Percentiles rank a stretch among this genome's conserved stretches.
Conservation (phyloP, 2,113 vertebrate genomes). For the Tyrannus savana region DNA sequence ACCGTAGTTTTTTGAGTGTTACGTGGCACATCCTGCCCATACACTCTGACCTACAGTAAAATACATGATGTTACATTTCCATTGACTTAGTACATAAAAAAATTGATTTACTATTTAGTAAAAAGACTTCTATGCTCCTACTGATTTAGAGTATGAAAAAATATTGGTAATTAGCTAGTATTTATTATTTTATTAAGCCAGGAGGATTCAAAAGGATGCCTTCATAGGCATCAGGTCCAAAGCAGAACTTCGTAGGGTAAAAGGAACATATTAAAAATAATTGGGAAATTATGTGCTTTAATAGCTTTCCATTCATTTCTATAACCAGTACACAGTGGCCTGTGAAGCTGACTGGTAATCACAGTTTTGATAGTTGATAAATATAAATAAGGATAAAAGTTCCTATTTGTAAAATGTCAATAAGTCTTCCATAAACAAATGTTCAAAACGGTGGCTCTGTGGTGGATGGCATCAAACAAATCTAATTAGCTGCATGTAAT, state of each 20-base stretch:
- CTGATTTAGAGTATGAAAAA: not conserved
- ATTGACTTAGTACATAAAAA: not conserved
- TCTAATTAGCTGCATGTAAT: not conserved
- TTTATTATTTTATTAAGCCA: not conserved
- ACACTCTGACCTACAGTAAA: not conserved
- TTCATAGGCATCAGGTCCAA: not conserved
- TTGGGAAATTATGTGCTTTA: not conserved
- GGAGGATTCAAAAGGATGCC: not conserved
- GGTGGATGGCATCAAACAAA: accelerated
- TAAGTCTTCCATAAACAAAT: not conserved
- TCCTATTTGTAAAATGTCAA: not conserved
- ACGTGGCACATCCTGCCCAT: too few species aligned
- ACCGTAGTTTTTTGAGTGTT: not conserved
- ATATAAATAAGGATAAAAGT: not conserved
- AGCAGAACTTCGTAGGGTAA: not conserved
- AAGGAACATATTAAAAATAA: not conserved
- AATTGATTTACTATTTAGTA: not conserved
- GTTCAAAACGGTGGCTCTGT: not conserved
- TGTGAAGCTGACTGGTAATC: not conserved
- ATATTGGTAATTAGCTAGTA: not conserved
- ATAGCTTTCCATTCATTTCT: not conserved
- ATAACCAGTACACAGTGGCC: not conserved
- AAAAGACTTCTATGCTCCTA: not conserved
- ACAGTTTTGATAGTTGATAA: not conserved
- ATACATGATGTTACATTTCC: not conserved